Evolutionary conservation across 2,113 vertebrate species (phyloP), one percentile per base, ranked within the genome.

Genomic region (Misgurnus anguillicaudatus): DNA sequence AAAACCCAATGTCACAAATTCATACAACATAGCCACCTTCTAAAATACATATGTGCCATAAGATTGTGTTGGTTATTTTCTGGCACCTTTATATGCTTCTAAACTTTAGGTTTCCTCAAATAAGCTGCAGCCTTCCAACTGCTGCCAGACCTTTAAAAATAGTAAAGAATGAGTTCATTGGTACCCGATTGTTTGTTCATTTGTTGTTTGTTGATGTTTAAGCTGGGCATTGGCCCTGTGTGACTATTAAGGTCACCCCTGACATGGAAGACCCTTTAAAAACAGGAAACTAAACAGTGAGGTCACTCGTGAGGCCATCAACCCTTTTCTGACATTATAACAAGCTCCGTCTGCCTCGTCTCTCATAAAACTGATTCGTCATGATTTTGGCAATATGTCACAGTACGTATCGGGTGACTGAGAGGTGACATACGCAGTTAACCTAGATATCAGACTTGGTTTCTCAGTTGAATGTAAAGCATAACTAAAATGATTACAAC

Each of bases 211-310:
- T 70, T 70, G 67, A 70, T 24, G 39, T 47, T 13, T 10, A 62
- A 62, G 21, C 2, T 62, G 24, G 60, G 24, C 24, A 47, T 4
- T 48, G 19, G 66, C 9, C 39, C 66, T 66, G 0, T 42, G 55
- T 45, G 65, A n/a, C 21, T 31, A 36, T 47, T 11, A n/a, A 8
- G 53, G 39, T 57, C 47, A 19, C 47, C 36, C 31, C n/a, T 58
- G 53, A 72, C 51, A 55, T 19, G 9, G 36, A 71, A n/a, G 31
- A 71, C 47, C 77, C 47, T 60, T 31, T 71, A 71, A 53, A 77
- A 69, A 69, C 8, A 38, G 55, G 7, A 45, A 79, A 39, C 45
- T 39, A 63, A 79, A 79, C 76, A 61, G 4, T 70, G 55, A 78
- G 41, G 38, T 79, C 45, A 71, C 42, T 38, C 2, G 36, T 69